Percentiles rank a stretch among this genome's conserved stretches.
Evolutionary conservation across 2,888 invertebrate genomes (phyloP).

Genomic region (Gordius sp.): DNA sequence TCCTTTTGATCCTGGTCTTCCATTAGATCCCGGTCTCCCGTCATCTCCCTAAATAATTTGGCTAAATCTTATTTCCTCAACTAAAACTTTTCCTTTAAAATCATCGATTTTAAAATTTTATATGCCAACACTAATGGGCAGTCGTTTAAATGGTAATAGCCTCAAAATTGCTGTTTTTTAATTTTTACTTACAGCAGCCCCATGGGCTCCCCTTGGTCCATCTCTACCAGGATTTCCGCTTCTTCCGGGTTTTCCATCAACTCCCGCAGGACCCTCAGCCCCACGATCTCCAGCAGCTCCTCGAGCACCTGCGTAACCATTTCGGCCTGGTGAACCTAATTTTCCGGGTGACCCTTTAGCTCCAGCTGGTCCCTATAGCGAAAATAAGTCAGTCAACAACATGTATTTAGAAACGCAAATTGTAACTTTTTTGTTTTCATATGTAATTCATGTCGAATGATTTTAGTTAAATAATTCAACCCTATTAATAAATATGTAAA

Average conservation of each 20-base stretch:
- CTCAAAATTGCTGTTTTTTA: neutral
- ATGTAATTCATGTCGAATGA: too few species aligned
- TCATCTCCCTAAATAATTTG: conserved; percentile 19
- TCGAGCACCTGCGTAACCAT: neutral
- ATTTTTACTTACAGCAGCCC: neutral
- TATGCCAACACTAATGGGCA: too few species aligned
- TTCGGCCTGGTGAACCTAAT: conserved; percentile 1
- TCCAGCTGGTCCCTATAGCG: neutral
- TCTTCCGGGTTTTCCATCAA: conserved; percentile 7
- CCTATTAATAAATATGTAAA: too few species aligned
- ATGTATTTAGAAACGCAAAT: too few species aligned
- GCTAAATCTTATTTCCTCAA: too few species aligned
- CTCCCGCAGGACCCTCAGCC: neutral
- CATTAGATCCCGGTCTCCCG: conserved; percentile 23
- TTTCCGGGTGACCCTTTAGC: neutral
- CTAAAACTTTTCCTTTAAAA: too few species aligned
- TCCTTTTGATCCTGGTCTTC: conserved; percentile 23
- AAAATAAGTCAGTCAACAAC: too few species aligned
- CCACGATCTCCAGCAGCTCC: conserved; percentile 9
- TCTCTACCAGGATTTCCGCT: conserved; percentile 6
- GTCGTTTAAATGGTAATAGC: too few species aligned
- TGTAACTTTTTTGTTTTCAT: too few species aligned
- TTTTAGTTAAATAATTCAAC: too few species aligned
- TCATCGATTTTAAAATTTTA: too few species aligned
- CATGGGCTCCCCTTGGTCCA: neutral